These are phyloP conservation scores for Homarus gammarus DNA, from an alignment of 2,888 invertebrate species.

Conservation along the genomic window DNA sequence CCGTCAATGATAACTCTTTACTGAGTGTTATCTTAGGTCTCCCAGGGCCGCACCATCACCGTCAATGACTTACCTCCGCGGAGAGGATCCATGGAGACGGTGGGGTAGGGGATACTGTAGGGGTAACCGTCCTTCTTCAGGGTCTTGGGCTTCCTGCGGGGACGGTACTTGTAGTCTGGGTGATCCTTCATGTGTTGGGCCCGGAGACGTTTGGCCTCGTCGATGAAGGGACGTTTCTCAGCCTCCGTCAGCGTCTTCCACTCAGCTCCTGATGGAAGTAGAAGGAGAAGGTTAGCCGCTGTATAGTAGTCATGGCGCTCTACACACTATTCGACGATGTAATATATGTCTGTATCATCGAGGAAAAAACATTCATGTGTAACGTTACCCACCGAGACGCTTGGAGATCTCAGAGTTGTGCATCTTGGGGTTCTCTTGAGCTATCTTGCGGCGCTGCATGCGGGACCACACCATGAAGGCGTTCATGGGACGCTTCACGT, in stretches of 20 bases:
- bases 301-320: background rate
- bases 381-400: slow-evolving; percentile 80
- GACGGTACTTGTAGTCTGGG: slow-evolving; percentile 94
- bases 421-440: slow-evolving; percentile 91
- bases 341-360: background rate
- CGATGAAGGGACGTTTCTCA: slow-evolving; percentile 95
- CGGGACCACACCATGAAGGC: slow-evolving; percentile 99
- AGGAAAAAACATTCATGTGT: background rate
- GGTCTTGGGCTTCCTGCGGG: slow-evolving; percentile 82
- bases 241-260: slow-evolving; percentile 93
- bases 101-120: slow-evolving; percentile 94
- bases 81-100: slow-evolving; percentile 84
- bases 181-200: slow-evolving; percentile 94
- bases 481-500: slow-evolving; percentile 98
- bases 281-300: background rate
- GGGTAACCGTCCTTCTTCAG: slow-evolving; percentile 90
- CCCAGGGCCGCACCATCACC: no score
- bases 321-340: background rate
- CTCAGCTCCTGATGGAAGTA: slow-evolving; percentile 81
- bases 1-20: no score
- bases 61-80: slow-evolving; percentile 75
- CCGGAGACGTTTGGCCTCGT: slow-evolving; percentile 93
- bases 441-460: slow-evolving; percentile 93
- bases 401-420: slow-evolving; percentile 90
- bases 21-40: no score